Evolutionary conservation across 2,888 invertebrate genomes (phyloP).

Genomic region (Catocala sponsa): DNA sequence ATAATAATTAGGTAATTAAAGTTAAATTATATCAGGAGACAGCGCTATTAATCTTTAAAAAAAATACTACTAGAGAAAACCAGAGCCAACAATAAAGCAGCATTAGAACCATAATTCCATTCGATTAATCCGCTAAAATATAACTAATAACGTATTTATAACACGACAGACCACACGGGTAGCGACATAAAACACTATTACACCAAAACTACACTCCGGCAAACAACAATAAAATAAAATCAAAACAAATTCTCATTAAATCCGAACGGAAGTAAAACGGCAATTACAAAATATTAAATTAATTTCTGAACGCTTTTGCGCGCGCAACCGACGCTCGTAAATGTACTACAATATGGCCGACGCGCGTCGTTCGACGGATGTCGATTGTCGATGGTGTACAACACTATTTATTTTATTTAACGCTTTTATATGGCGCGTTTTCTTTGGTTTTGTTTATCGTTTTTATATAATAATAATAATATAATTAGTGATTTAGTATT

Average conservation of each 20-base stretch:
- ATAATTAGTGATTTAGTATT: too few species aligned
- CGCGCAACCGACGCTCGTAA: conserved; percentile 64
- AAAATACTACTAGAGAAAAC: background rate
- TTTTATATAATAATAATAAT: too few species aligned
- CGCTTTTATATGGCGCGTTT: too few species aligned
- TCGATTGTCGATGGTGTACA: conserved; percentile 42
- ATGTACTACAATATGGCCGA: conserved; percentile 54
- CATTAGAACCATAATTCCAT: background rate
- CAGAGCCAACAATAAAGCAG: background rate
- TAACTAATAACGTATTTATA: conserved; percentile 13
- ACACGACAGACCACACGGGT: conserved; percentile 40
- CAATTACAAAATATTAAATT: conserved; percentile 78
- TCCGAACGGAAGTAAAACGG: conserved; percentile 68
- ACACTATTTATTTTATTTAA: conserved; percentile 26
- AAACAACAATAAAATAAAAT: conserved; percentile 59
- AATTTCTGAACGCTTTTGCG: conserved; percentile 62
- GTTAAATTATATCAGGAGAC: too few species aligned
- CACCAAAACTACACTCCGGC: conserved; percentile 46
- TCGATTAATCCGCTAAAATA: background rate
- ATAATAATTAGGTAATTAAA: too few species aligned
- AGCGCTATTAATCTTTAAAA: too few species aligned
- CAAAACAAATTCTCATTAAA: conserved; percentile 69
- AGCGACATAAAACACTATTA: conserved; percentile 50
- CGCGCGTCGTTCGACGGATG: conserved; percentile 31
- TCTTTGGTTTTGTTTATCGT: too few species aligned